Conservation (phyloP, 2,888 invertebrate genomes). For the Polydrusus tereticollis region DNA sequence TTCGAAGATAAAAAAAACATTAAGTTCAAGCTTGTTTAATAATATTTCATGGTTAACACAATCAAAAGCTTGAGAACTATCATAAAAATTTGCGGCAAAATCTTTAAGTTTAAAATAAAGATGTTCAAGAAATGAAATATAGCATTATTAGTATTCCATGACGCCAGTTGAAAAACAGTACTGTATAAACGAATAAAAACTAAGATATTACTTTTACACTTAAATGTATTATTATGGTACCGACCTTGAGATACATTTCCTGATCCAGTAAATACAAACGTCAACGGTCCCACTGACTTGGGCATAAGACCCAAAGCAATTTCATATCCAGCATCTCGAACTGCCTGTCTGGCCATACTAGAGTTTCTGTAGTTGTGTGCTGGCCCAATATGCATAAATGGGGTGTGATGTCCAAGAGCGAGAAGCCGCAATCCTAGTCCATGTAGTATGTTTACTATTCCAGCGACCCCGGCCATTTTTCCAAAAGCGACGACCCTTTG, state of each 20-base stretch:
- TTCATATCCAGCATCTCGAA: slow-evolving; percentile 99
- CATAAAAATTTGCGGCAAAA: too few species aligned
- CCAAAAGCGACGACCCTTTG: slow-evolving; percentile 98
- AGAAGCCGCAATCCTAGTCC: slow-evolving; percentile 93
- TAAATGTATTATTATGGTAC: background rate
- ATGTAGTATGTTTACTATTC: slow-evolving; percentile 98
- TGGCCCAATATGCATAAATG: slow-evolving; percentile 98
- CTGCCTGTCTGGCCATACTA: slow-evolving; percentile 97
- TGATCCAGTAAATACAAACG: slow-evolving; percentile 97
- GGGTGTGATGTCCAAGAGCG: slow-evolving; percentile 98
- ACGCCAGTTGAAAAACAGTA: too few species aligned
- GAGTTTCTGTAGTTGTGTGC: slow-evolving; percentile 99
- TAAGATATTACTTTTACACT: too few species aligned
- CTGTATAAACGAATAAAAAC: too few species aligned
- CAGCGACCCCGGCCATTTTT: slow-evolving; percentile 98
- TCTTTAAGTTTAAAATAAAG: too few species aligned
- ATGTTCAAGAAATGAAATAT: too few species aligned
- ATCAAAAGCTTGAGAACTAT: too few species aligned
- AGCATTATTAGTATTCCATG: too few species aligned
- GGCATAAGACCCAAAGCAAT: slow-evolving; percentile 96
- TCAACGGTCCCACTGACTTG: slow-evolving; percentile 95
- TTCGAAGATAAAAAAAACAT: too few species aligned
- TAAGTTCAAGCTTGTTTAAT: too few species aligned
- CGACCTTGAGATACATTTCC: slow-evolving; percentile 93
- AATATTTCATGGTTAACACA: too few species aligned